Evolutionary conservation across 2,797 vertebrate species (phyloP).

Genomic region (Anolis apletophallus): DNA sequence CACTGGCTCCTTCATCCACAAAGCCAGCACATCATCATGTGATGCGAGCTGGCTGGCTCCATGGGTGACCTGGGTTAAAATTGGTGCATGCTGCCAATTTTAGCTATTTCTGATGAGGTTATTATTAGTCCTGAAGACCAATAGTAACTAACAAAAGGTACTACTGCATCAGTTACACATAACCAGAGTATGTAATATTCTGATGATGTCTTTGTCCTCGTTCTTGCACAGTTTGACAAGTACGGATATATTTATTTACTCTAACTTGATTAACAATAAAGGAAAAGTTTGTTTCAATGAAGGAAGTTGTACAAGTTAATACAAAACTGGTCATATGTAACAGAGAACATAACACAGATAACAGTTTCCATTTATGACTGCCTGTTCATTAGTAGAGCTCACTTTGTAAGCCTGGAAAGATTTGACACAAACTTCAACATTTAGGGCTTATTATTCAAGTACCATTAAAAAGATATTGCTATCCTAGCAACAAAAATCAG

Average conservation of each 20-base stretch:
- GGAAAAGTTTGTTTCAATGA: not conserved
- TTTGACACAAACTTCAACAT: conserved; percentile 32
- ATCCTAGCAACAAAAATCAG: conserved; percentile 53
- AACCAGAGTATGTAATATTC: not conserved
- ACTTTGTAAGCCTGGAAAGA: conserved; percentile 27
- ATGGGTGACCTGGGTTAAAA: too few relatives aligned
- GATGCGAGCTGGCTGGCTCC: too few relatives aligned
- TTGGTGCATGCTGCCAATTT: too few relatives aligned
- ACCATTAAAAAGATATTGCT: conserved; percentile 51
- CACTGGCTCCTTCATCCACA: too few relatives aligned
- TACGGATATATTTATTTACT: not conserved
- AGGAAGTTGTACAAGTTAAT: not conserved
- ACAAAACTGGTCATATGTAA: conserved; percentile 3
- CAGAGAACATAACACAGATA: not conserved
- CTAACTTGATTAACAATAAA: conserved; percentile 2
- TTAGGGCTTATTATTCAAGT: conserved; percentile 34
- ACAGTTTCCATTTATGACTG: not conserved
- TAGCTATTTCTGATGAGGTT: too few relatives aligned
- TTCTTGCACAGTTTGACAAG: conserved; percentile 6
- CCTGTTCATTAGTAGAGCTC: conserved; percentile 18
- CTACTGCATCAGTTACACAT: not conserved
- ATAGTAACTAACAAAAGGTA: not conserved
- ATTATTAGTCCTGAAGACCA: not conserved
- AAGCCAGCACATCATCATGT: too few relatives aligned
- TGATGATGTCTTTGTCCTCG: not conserved